Conservation (phyloP, 2,797 vertebrate genomes). For the Pipistrellus nathusii region DNA sequence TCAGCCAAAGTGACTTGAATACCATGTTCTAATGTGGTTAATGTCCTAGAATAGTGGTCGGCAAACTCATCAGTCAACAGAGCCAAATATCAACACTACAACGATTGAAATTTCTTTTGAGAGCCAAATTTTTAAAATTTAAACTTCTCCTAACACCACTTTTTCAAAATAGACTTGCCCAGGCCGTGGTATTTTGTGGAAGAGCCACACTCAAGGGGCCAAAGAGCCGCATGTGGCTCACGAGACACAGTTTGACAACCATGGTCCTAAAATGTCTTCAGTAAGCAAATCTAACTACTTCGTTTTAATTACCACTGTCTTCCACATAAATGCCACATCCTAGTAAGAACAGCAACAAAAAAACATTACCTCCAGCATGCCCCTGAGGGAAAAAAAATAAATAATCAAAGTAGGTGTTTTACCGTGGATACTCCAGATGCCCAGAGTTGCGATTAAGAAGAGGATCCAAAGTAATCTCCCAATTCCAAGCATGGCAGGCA, state of each 20-base stretch:
- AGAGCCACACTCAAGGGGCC: too few species aligned
- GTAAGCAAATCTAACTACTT: neutral
- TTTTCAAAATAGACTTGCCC: too few species aligned
- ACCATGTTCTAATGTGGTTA: neutral
- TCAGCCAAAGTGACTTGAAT: neutral
- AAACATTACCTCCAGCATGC: neutral
- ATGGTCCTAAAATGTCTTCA: neutral
- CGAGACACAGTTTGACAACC: too few species aligned
- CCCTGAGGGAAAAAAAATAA: conserved; percentile 25
- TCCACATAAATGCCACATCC: neutral
- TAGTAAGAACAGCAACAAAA: neutral
- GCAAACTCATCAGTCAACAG: too few species aligned
- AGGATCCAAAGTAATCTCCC: conserved; percentile 11
- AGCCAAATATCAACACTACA: too few species aligned
- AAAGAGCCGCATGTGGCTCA: too few species aligned
- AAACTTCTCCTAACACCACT: too few species aligned
- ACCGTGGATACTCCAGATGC: conserved; percentile 59
- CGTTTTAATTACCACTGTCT: neutral
- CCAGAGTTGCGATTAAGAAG: conserved; percentile 43
- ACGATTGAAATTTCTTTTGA: too few species aligned
- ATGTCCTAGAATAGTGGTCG: neutral
- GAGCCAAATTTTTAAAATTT: too few species aligned
- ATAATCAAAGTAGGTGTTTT: neutral
- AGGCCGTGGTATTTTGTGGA: too few species aligned
- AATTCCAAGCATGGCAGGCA: conserved; percentile 18